Evolutionary conservation across 2,113 vertebrate genomes (phyloP), one percentile per base, ranked within the genome.

Genomic region (Taxidea taxus): DNA sequence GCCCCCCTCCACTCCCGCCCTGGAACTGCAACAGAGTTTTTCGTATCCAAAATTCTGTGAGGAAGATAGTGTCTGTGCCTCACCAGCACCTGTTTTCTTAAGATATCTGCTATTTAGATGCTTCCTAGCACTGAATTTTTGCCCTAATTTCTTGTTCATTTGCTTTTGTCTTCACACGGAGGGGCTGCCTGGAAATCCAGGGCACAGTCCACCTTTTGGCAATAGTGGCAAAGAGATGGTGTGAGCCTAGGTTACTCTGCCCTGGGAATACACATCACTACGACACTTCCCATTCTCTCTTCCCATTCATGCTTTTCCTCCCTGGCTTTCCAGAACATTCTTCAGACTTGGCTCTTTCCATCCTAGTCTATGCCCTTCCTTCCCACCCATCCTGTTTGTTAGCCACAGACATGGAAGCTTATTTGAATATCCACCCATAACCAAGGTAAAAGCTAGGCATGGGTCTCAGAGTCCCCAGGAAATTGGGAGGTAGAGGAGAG

Each of bases 401-500:
- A 95, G 56, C 10, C 56, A 56, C 37, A 74, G 6, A 82, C 12
- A 27, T 14, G n/a, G 31, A 29, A 93, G 11, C 12, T 56, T 47
- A 62, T 89, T 56, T 86, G 96, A 89, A 88, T 64, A 72, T 10
- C 44, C 18, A 37, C 64, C 34, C 13, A 25, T 42, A 29, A 91
- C 20, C 31, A 51, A 81, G 62, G 15, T 3, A 29, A 80, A 94
- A 56, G 3, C 12, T 29, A 47, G 60, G 29, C 15, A 4, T 25
- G 37, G 27, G 34, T 7, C 7, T 31, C 4, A 3, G 7, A 27
- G 37, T 34, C 42, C 42, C 37, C 14, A 6, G 37, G 34, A 42
- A 81, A 25, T 25, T 37, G 0, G 42, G 27, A 81, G 16, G 11
- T 8, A 0, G 20, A 4, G 1, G 1, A 34, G 31, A 51, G 0